Percentiles rank a stretch among this genome's conserved stretches.
Evolutionary conservation across 2,113 vertebrate genomes (phyloP).

Genomic region (Typhlomys cinereus): DNA sequence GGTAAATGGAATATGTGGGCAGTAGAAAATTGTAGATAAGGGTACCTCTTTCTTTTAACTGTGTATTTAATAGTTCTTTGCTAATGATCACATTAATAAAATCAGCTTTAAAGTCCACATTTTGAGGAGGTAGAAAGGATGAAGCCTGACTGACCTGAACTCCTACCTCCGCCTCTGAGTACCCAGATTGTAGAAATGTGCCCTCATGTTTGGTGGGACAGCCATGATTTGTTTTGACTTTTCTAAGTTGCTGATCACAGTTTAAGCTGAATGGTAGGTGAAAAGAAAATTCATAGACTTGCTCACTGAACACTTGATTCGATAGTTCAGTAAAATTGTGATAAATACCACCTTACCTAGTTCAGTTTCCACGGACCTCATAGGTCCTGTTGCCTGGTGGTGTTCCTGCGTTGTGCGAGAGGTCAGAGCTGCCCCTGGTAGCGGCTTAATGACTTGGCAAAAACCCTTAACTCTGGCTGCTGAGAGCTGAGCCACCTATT

Average conservation of each 20-base stretch:
- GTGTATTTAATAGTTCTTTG: background rate
- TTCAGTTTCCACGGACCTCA: background rate
- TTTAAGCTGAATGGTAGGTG: background rate
- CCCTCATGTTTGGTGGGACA: background rate
- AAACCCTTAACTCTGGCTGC: too few species aligned
- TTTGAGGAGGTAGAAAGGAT: background rate
- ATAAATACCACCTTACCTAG: background rate
- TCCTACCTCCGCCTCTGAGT: background rate
- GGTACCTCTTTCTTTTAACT: background rate
- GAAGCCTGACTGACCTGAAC: background rate
- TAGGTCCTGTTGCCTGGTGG: fast-evolving
- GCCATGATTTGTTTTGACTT: background rate
- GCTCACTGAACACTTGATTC: background rate
- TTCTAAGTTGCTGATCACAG: background rate
- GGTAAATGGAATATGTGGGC: background rate
- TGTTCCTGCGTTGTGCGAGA: background rate
- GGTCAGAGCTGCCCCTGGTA: background rate
- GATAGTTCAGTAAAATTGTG: background rate
- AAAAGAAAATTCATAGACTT: background rate
- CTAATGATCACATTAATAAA: background rate
- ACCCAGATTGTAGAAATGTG: background rate
- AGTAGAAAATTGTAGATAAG: background rate
- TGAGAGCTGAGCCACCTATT: background rate
- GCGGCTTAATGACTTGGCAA: background rate
- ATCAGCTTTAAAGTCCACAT: background rate